Conservation (phyloP, 2,113 vertebrate genomes). For the Scomber scombrus region DNA sequence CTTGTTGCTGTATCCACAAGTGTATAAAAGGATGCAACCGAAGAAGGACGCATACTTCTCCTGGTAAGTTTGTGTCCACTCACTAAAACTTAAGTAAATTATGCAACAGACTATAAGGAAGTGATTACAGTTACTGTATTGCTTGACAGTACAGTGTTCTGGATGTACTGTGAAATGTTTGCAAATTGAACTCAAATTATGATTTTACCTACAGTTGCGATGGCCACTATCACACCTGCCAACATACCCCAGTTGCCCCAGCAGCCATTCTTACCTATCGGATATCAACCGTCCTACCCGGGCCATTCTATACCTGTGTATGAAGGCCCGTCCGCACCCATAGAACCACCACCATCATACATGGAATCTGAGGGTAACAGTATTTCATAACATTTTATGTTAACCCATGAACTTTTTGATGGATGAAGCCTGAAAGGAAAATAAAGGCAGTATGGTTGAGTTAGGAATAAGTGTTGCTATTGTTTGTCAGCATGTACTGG, state of each 20-base stretch:
- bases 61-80: not conserved
- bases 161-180: too few relatives aligned
- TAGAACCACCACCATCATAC: conserved; percentile 86
- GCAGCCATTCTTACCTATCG: conserved; percentile 45
- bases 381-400: not conserved
- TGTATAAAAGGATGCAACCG: conserved; percentile 10
- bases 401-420: too few relatives aligned
- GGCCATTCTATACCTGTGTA: conserved; percentile 81
- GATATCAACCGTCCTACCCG: conserved; percentile 65
- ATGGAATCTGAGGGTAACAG: conserved; percentile 62
- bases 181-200: conserved; percentile 6
- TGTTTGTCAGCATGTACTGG: too few relatives aligned
- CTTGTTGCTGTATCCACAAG: conserved; percentile 61
- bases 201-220: conserved; percentile 72
- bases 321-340: conserved; percentile 50
- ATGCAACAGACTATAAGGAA: not conserved
- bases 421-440: too few relatives aligned
- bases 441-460: too few relatives aligned
- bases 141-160: too few relatives aligned
- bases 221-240: conserved; percentile 75
- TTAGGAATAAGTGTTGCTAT: too few relatives aligned
- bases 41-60: conserved; percentile 22
- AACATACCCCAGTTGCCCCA: conserved; percentile 78
- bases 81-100: too few relatives aligned
- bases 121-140: not conserved